Conservation (phyloP, 1,140 invertebrate genomes). For the Himalopsyche phryganea region DNA sequence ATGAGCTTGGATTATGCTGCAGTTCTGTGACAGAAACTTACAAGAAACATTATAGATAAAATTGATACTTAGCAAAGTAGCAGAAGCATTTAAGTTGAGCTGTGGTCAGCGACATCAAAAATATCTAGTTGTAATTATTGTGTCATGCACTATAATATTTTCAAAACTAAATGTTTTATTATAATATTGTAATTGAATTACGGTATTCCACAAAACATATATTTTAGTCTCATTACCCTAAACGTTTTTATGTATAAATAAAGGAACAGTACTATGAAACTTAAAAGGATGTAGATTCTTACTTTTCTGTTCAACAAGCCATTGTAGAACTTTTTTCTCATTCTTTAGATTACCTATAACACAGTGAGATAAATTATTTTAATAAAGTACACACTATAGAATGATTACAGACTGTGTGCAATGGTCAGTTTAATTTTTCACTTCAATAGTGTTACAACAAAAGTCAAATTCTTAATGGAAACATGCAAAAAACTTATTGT, state of each 20-base stretch:
- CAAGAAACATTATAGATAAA: neutral
- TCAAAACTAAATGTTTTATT: neutral
- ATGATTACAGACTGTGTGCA: neutral
- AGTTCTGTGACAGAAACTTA: constrained; percentile 5
- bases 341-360: constrained; percentile 91
- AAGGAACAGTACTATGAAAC: constrained; percentile 3
- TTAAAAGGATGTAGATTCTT: constrained; percentile 62
- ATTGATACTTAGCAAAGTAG: neutral
- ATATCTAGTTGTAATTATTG: neutral
- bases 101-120: too few species aligned
- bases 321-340: constrained; percentile 92
- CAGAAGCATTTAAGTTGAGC: constrained; percentile 4
- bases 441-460: too few species aligned
- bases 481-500: too few species aligned
- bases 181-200: neutral
- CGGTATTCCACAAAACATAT: neutral
- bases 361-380: constrained; percentile 1
- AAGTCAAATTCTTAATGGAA: too few species aligned
- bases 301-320: constrained; percentile 93
- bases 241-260: neutral
- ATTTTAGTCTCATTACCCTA: constrained; percentile 9
- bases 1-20: constrained; percentile 27
- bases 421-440: too few species aligned
- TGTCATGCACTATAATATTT: constrained; percentile 3
- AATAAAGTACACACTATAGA: too few species aligned